Evolutionary conservation across 1,140 invertebrate species (phyloP).

Genomic region (Thaumatotibia leucotreta): DNA sequence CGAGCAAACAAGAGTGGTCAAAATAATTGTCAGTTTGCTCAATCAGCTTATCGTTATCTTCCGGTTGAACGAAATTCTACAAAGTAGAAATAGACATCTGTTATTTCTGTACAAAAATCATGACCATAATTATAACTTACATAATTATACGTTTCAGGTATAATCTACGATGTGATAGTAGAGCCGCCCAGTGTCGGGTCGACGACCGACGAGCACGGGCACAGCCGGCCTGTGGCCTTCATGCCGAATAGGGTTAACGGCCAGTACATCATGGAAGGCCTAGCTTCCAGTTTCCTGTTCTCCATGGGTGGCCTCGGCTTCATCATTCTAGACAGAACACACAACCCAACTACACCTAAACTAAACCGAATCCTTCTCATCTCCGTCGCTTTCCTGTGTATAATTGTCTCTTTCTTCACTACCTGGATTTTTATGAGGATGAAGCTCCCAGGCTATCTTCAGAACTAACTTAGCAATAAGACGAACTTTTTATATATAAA

Average conservation of each 20-base stretch:
- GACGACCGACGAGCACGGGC: slow-evolving; percentile 97
- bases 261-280: slow-evolving; percentile 99
- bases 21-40: not conserved
- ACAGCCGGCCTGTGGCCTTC: slow-evolving; percentile 96
- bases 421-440: slow-evolving; percentile 99
- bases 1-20: not conserved
- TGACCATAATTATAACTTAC: not conserved
- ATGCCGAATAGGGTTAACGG: slow-evolving; percentile 99
- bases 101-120: not conserved
- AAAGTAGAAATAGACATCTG: not conserved
- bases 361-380: slow-evolving; percentile 95
- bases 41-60: not conserved
- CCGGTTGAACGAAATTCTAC: not conserved
- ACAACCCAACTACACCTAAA: slow-evolving; percentile 93
- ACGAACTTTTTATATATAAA: slow-evolving; percentile 23
- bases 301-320: slow-evolving; percentile 97
- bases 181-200: slow-evolving; percentile 98
- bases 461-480: slow-evolving; percentile 64
- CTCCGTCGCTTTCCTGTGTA: slow-evolving; percentile 94
- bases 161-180: slow-evolving; percentile 99
- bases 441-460: slow-evolving; percentile 92
- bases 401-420: slow-evolving; percentile 96
- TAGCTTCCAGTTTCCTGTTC: slow-evolving; percentile 97
- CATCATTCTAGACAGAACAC: slow-evolving; percentile 96
- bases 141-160: slow-evolving; percentile 81